A percentile compares a stretch with the other conserved stretches of the same genome.
Conservation (phyloP, 2,888 invertebrate genomes). For the Germaria angustata region DNA sequence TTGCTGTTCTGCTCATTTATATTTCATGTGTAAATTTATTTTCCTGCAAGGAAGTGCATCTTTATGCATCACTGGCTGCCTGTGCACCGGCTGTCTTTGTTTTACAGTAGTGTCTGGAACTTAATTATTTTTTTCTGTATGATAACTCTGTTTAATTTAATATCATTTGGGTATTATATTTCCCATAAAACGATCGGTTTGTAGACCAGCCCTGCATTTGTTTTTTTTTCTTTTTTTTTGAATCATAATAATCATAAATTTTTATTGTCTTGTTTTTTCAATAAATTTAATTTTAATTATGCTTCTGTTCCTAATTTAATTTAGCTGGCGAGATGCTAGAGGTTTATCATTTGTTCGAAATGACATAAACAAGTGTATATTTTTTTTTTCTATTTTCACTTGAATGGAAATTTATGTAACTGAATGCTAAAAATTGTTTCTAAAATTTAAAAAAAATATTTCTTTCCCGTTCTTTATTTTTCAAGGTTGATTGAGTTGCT, state of each 20-base stretch:
- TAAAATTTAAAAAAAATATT: neutral
- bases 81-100: neutral
- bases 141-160: constrained; percentile 3
- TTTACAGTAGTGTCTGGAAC: constrained; percentile 51
- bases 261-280: constrained; percentile 14
- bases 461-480: constrained; percentile 12
- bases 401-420: constrained; percentile 46
- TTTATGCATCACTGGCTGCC: constrained; percentile 56
- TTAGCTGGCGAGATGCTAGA: neutral
- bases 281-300: constrained; percentile 13
- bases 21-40: constrained; percentile 55
- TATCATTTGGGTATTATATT: constrained; percentile 29
- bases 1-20: constrained; percentile 30
- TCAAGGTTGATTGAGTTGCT: constrained; percentile 62
- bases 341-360: neutral
- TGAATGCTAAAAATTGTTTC: constrained; percentile 22
- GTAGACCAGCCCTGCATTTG: neutral
- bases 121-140: constrained; percentile 37
- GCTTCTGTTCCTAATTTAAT: neutral
- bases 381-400: constrained; percentile 43
- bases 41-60: constrained; percentile 63
- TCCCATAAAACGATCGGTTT: constrained; percentile 25
- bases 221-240: neutral
- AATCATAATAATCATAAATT: constrained; percentile 41
- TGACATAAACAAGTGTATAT: constrained; percentile 49